Base-by-base conservation (phyloP, 1,140 invertebrate genomes). In the Cyrtorhinus lividipennis region DNA sequence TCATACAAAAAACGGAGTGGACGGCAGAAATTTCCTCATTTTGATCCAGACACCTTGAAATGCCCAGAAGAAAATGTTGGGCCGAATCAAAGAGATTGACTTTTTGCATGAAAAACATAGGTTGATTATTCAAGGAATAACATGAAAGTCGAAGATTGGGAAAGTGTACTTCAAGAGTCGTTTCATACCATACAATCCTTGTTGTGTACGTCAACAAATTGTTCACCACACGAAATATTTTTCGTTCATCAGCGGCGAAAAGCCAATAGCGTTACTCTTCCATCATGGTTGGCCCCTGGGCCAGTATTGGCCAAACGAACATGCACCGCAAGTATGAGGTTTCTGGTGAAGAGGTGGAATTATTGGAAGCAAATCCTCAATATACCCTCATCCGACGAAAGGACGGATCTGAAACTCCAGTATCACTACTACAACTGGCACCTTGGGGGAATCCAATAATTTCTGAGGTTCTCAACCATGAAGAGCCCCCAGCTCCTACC, bases 371-470 rank as follows among this genome's bases (percentile, higher is more conserved):
- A 8, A 65, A 65, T 24, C 58, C 58, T 18, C 24, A 62, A 3
- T 61, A 62, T 58, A 59, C 63, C 5, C 22, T 57, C 22, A 60
- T 67, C 10, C 56, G 65, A 24, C 25, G 59, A 15, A 26, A n/a
- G 20, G 44, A 64, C 56, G 65, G 65, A 2, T 13, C 59, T 13
- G 61, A 65, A 56, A 56, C 65, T 20, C 67, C 66, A 0, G 65
- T 67, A 20, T 64, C 66, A 3, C 64, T 27, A 1, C 18, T 45
- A 46, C 65, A 67, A 22, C 24, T 67, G 15, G 62, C 66, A 56
- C 61, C 61, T 8, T 3, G 24, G 12, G 48, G 18, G 12, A 53
- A n/a, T 44, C 38, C n/a, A n/a, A 44, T 44, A n/a, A n/a, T n/a
- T n/a, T n/a, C n/a, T n/a, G n/a, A n/a, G n/a, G n/a, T n/a, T n/a